These are phyloP conservation scores for Drosophila formosana DNA, from an alignment of 2,888 invertebrate species.

Conservation along the genomic window DNA sequence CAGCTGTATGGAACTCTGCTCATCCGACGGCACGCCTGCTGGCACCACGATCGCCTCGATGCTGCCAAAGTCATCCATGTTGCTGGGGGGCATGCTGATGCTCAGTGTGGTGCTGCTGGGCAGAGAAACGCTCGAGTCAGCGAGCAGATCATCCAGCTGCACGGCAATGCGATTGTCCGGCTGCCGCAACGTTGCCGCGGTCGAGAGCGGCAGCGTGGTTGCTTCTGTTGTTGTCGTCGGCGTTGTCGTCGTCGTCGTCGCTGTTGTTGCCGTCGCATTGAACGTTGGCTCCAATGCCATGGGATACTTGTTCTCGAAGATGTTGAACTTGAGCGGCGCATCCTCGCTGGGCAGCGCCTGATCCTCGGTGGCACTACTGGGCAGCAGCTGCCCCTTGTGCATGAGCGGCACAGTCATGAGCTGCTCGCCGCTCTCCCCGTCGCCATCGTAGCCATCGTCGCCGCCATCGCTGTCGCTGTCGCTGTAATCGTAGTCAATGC, in stretches of 20 bases:
- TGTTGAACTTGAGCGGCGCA: conserved; percentile 84
- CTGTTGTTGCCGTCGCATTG: neutral
- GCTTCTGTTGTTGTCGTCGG: conserved; percentile 13
- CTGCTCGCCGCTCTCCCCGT: conserved; percentile 45
- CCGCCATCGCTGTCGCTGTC: conserved; percentile 68
- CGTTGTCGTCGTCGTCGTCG: neutral
- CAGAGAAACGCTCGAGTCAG: conserved; percentile 52
- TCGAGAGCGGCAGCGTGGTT: conserved; percentile 8
- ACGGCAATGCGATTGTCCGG: conserved; percentile 42
- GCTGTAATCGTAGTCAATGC: conserved; percentile 72
- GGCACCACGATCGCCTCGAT: conserved; percentile 83
- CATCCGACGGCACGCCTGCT: conserved; percentile 49
- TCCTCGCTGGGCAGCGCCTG: conserved; percentile 75
- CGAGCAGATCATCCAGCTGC: conserved; percentile 46
- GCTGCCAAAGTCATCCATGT: conserved; percentile 39
- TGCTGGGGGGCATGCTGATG: conserved; percentile 22
- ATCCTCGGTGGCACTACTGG: conserved; percentile 47
- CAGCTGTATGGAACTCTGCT: conserved; percentile 55
- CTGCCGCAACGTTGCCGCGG: conserved; percentile 32
- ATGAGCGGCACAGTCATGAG: conserved; percentile 25
- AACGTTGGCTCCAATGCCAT: conserved; percentile 41
- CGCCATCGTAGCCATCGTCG: conserved; percentile 11
- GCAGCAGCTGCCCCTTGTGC: conserved; percentile 16
- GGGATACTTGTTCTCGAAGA: conserved; percentile 82
- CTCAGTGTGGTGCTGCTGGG: conserved; percentile 51